These are phyloP conservation scores for Aurelia sp. DNA, from an alignment of 30 jellyfish, hydroid and myxozoan genomes.

Conservation along the genomic window DNA sequence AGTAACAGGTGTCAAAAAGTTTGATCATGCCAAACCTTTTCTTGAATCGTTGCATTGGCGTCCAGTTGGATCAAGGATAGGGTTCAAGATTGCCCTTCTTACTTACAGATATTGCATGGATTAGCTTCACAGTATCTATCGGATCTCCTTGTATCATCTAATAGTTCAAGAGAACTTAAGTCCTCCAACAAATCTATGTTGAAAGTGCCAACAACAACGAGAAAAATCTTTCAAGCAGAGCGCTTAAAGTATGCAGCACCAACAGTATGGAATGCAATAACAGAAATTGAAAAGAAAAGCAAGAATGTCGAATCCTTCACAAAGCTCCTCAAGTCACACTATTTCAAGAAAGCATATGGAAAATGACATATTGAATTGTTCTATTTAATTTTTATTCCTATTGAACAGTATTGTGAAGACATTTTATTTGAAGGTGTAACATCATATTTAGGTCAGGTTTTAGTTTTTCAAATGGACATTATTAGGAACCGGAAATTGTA, in stretches of 20 bases:
- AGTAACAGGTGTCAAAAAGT: slow-evolving; percentile 7
- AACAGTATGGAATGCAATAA: slow-evolving; percentile 13
- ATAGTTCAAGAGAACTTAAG: slow-evolving; percentile 8
- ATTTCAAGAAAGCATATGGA: slow-evolving; percentile 11
- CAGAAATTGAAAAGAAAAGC: slow-evolving; percentile 22
- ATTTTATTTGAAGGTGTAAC: not conserved
- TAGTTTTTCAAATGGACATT: no score
- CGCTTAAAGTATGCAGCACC: slow-evolving; percentile 6
- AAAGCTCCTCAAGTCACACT: not conserved
- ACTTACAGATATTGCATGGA: not conserved
- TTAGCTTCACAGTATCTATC: slow-evolving; percentile 8
- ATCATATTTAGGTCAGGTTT: no score
- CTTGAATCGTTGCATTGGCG: not conserved
- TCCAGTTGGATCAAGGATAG: slow-evolving; percentile 4
- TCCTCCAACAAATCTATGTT: slow-evolving; percentile 32
- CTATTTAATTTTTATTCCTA: not conserved
- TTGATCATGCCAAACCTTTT: not conserved
- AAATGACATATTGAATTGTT: slow-evolving; percentile 1
- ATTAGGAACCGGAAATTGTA: no score
- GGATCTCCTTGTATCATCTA: not conserved
- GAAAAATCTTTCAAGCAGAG: not conserved
- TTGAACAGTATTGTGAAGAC: slow-evolving; percentile 3
- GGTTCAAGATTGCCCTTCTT: slow-evolving; percentile 12
- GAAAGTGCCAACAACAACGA: slow-evolving; percentile 21
- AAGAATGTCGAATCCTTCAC: slow-evolving; percentile 12